These are phyloP conservation scores for Pyrocephalus nanus DNA, from an alignment of 2,797 vertebrate genomes.

Conservation along the genomic window DNA sequence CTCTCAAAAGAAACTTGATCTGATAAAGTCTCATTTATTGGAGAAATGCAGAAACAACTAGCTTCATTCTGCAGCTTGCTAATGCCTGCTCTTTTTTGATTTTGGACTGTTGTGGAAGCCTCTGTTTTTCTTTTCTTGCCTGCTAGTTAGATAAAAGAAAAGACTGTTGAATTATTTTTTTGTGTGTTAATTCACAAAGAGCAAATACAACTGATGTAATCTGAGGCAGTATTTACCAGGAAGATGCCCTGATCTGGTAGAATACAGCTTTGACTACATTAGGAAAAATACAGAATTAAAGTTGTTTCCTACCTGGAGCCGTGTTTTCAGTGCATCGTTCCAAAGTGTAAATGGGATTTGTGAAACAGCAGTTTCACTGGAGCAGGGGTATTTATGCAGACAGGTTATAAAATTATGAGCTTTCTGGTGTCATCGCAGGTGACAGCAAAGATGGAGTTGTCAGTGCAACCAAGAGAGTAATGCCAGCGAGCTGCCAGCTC, in stretches of 20 bases:
- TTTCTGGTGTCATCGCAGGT: neutral
- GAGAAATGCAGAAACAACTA: neutral
- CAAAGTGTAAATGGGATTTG: neutral
- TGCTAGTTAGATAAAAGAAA: neutral
- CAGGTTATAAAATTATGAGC: rapidly evolving
- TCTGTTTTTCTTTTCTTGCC: neutral
- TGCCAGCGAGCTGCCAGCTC: neutral
- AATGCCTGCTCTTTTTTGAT: neutral
- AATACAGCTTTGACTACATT: neutral
- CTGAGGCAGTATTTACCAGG: neutral
- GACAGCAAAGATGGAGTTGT: neutral
- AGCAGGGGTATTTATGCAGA: neutral
- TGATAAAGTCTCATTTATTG: neutral
- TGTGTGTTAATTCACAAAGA: neutral
- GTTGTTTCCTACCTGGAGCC: neutral
- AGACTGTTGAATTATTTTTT: neutral
- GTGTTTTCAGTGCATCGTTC: neutral
- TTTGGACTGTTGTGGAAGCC: neutral
- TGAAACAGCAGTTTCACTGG: neutral
- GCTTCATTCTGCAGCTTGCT: neutral
- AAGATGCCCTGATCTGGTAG: neutral
- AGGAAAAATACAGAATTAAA: neutral
- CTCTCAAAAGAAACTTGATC: neutral
- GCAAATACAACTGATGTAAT: neutral
- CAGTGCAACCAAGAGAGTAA: neutral